phyloP scores from a whole-genome alignment of 2,888 invertebrate genomes.

The Petrolisthes cinctipes region DNA sequence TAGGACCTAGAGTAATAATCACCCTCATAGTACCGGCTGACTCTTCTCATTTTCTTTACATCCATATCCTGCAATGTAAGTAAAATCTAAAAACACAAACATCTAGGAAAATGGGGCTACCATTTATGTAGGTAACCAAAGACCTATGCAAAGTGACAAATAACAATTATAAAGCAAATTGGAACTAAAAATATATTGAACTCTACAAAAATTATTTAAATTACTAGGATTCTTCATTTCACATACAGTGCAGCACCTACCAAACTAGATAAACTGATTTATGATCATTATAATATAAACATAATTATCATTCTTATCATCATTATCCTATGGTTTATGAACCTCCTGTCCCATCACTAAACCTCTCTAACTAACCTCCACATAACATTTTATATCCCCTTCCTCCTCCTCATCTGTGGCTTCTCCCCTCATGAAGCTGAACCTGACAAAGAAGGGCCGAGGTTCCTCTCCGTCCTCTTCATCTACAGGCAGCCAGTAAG shows the following conservation, averaged over 20 bases:
- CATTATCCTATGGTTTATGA: background rate
- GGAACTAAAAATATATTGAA: too few species aligned
- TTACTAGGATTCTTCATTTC: too few species aligned
- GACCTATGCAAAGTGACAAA: too few species aligned
- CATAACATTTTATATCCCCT: slow-evolving; percentile 41
- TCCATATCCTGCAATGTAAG: slow-evolving; percentile 41
- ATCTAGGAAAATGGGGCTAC: too few species aligned
- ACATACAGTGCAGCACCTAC: too few species aligned
- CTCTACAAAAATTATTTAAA: too few species aligned
- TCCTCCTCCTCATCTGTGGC: slow-evolving; percentile 16
- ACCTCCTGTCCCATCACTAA: background rate
- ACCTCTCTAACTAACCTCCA: slow-evolving; percentile 46
- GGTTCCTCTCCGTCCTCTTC: slow-evolving; percentile 34
- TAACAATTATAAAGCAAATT: too few species aligned
- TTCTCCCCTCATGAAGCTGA: slow-evolving; percentile 27
- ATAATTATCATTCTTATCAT: background rate
- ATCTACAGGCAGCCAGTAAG: slow-evolving; percentile 42
- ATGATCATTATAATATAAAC: background rate
- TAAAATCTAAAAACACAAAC: background rate
- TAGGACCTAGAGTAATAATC: background rate
- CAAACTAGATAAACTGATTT: too few species aligned
- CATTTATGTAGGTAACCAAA: too few species aligned
- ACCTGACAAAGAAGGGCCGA: slow-evolving; percentile 40
- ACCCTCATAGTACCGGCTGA: background rate
- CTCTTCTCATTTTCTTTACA: slow-evolving; percentile 39